Base-by-base conservation (phyloP, 2,797 vertebrate genomes). In the Cetoscarus ocellatus region DNA sequence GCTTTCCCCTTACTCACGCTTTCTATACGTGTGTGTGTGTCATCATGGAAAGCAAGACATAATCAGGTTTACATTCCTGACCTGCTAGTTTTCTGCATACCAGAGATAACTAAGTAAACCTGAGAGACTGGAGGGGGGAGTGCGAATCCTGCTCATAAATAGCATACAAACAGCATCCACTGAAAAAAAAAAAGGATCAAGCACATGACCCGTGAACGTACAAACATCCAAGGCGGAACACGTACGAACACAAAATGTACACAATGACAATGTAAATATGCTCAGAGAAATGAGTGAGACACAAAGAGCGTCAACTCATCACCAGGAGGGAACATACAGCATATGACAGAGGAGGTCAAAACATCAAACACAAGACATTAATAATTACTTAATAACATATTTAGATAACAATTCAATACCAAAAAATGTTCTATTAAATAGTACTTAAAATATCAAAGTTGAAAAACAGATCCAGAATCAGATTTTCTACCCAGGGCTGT, bases 61-160 rank as follows among this genome's bases (percentile, higher is more conserved):
- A 86, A 75, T 83, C 68, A 83, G 79, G 78, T 90, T 85, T 75
- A 77, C 77, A 87, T 87, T 88, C 87, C 83, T 79, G 48, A 80
- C 64, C 3, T 85, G 58, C 69, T 48, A 67, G 79, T 83, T 83
- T 82, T 83, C 69, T 64, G 61, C 86, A 91, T 88, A 75, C 82
- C 85, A 74, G 42, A 77, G 70, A 85, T 88, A 70, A 77, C 73
- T 73, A 49, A 69, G 58, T 76, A 73, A 83, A 88, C 84, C 75
- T 73, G 67, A 61, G 63, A 17, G 70, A 81, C 74, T 59, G 48
- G 79, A 42, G 62, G 12, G 7, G 15, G 11, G 36, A 39, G 66
- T 50, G 5, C 5, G 40, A 68, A 58, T 52, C 36, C 27, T 27
- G n/a, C 8, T 18, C 3, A 15, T 53, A 36, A 4, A 13, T 36